Evolutionary conservation across 2,113 vertebrate genomes (phyloP), one percentile per base, ranked within the genome.

Genomic region (Ictalurus furcatus): DNA sequence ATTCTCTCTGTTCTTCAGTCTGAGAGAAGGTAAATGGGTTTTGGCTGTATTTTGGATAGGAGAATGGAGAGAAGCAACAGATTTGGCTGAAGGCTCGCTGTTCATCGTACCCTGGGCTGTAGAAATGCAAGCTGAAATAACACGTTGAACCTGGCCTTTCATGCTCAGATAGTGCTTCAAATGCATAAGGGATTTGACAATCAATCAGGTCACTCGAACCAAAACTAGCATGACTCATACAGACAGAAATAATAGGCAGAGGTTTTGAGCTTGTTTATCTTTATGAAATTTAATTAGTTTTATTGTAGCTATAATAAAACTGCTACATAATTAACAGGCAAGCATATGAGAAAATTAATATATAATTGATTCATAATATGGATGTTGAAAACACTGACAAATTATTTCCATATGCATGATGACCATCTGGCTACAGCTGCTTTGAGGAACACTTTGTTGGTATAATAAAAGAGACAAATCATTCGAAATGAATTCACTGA

Each of bases 51-150:
- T 73, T 89, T 65, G 40, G 82, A 88, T 65, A 63, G 59, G 14
- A 52, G 71, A 21, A 86, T 23, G 28, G 25, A 48, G 34, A 16
- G 40, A 85, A 83, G 76, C 16, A 76, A 82, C 6, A 78, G 69
- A 69, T 90, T 80, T 87, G 81, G 71, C 90, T 52, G 34, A 2
- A 28, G 58, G 25, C 48, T 17, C 0, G 21, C 56, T 58, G 28
- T 74, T 84, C 56, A 69, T 80, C 54, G 12, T 74, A 19, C 30
- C 67, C 17, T 17, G 34, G 37, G 85, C 48, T 84, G 48, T 44
- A 80, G 71, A 86, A 84, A 84, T 67, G 83, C 69, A n/a, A 71
- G 56, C 59, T 79, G 88, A 71, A 89, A 86, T 61, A 89, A 78
- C 80, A 81, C 34, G n/a, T 21, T 59, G 65, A 74, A 73, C 73